Base-by-base conservation (phyloP, 2,888 invertebrate species). In the Ametastegia equiseti region DNA sequence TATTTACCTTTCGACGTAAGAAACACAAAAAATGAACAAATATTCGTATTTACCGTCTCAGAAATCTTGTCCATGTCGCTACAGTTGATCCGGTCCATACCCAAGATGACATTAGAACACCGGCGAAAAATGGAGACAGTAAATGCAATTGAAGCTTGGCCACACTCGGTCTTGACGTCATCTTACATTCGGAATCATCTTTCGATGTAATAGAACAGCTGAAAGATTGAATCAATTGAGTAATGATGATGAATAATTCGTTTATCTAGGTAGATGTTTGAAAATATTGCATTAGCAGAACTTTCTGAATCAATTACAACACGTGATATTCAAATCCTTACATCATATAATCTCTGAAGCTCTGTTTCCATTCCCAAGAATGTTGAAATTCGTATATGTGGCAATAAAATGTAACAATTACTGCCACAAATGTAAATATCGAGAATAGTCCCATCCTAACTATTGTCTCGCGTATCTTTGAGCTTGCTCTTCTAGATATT, bases 81-180 rank as follows among this genome's bases (percentile, higher is more conserved):
- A 97, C 91, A 5, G 98, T 97, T 54, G 97, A 96, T 30, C 94
- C 94, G 7, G 97, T 98, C 98, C 98, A 98, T 42, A 97, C 96
- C 98, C 98, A 98, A 0, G 97, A 97, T 3, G 98, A 97, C 96
- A 98, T 97, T 39, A 97, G 94, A 83, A 97, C 94, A 60, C 98
- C 98, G 54, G 96, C 95, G 84, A 96, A 96, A 92, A 98, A 98
- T 84, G 97, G 94, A 80, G 97, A 95, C 82, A 98, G 92, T 86
- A 98, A 92, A 87, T 98, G 97, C 83, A 98, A 90, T 90, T 97
- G 97, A 71, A 97, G 92, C 91, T 97, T 95, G 0, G 96, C 95
- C 81, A 97, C 95, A 86, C 96, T 97, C 0, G 98, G 98, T 2
- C 97, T 94, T 69, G 93, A 92, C 84, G 95, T 94, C 85, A 95